phyloP scores from a whole-genome alignment of 1,140 invertebrate genomes.

The Dermatophagoides farinae region DNA sequence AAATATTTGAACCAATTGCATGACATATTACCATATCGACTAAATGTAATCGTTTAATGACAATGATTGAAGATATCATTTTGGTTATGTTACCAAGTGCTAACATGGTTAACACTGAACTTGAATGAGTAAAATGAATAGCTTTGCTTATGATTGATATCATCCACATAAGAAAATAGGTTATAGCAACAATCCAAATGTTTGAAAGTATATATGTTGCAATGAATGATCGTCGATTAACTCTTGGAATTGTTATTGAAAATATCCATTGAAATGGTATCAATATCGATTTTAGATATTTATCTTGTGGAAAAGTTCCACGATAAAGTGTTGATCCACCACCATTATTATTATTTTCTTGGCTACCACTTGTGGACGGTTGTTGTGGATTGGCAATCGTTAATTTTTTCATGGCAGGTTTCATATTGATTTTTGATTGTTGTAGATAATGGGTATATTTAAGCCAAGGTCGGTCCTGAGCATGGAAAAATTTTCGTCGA shows the following conservation, averaged over 20 bases:
- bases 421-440: too few species aligned
- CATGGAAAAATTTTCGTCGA: not conserved
- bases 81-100: constrained; percentile 20
- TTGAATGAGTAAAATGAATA: constrained; percentile 18
- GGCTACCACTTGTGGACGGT: too few species aligned
- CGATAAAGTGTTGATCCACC: too few species aligned
- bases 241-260: not conserved
- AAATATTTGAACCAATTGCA: constrained; percentile 60
- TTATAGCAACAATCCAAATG: not conserved
- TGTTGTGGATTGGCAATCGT: too few species aligned
- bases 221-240: not conserved
- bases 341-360: too few species aligned
- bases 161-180: constrained; percentile 8
- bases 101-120: constrained; percentile 20
- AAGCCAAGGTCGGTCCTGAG: too few species aligned
- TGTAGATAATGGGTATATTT: too few species aligned
- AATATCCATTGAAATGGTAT: not conserved
- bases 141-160: constrained; percentile 19
- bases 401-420: too few species aligned
- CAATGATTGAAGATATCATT: constrained; percentile 18
- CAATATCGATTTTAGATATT: not conserved
- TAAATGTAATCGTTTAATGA: constrained; percentile 16
- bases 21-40: constrained; percentile 52
- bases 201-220: not conserved
- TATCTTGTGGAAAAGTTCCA: not conserved